Percentiles rank a stretch among this genome's conserved stretches.
These are phyloP conservation scores for Lineus longissimus DNA, from an alignment of 1,140 invertebrate species.

Conservation along the genomic window DNA sequence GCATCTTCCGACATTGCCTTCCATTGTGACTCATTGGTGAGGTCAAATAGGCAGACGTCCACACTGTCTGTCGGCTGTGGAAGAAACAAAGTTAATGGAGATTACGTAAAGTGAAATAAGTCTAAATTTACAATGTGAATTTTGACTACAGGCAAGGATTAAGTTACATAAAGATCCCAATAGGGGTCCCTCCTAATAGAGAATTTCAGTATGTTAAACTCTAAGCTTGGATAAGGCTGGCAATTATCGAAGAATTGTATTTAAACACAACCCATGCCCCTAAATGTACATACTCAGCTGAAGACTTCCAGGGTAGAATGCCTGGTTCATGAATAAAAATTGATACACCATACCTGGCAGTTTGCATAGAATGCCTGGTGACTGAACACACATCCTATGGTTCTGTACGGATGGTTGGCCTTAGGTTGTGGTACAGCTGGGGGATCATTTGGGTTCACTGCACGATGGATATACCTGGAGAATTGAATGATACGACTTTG, in stretches of 20 bases:
- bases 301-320: too few relatives aligned
- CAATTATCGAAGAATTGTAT: too few relatives aligned
- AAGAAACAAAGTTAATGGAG: not conserved
- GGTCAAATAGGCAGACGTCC: constrained; percentile 49
- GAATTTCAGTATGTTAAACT: too few relatives aligned
- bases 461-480: constrained; percentile 46
- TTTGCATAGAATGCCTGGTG: constrained; percentile 54
- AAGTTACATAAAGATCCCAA: too few relatives aligned
- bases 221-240: too few relatives aligned
- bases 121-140: too few relatives aligned
- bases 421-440: constrained; percentile 38
- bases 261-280: too few relatives aligned
- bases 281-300: too few relatives aligned
- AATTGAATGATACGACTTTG: constrained; percentile 4
- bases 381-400: constrained; percentile 55
- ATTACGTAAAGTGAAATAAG: too few relatives aligned
- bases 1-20: constrained; percentile 53
- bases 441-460: constrained; percentile 46
- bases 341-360: constrained; percentile 41
- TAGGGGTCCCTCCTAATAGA: too few relatives aligned
- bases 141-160: too few relatives aligned
- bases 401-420: constrained; percentile 50
- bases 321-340: too few relatives aligned
- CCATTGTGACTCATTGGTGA: constrained; percentile 49
- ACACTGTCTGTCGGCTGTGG: constrained; percentile 41